Conservation (phyloP, 2,888 invertebrate species). For the Lottia gigantea region DNA sequence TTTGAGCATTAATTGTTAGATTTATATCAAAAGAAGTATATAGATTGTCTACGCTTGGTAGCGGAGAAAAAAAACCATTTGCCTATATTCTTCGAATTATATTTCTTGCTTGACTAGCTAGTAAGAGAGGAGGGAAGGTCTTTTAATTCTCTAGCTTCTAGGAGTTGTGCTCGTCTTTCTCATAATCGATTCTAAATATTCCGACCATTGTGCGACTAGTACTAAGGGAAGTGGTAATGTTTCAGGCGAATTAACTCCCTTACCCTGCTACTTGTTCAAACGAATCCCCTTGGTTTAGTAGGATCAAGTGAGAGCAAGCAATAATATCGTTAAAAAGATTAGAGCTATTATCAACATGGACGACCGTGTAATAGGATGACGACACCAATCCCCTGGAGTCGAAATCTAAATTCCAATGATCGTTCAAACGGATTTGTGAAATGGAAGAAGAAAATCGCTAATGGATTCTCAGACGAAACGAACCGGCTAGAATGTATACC, state of each 20-base stretch:
- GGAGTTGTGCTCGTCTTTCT: too few relatives aligned
- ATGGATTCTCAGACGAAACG: slow-evolving; percentile 9
- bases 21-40: slow-evolving; percentile 6
- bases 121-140: background rate
- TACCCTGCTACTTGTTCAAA: slow-evolving; percentile 10
- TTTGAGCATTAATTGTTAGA: slow-evolving; percentile 11
- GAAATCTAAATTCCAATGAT: slow-evolving; percentile 8
- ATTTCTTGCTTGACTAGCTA: background rate
- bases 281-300: slow-evolving; percentile 4
- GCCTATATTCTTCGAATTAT: background rate
- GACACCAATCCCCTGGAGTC: slow-evolving; percentile 4
- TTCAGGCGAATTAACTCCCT: slow-evolving; percentile 15
- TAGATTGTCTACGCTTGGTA: background rate
- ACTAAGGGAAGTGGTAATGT: background rate
- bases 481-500: slow-evolving; percentile 1
- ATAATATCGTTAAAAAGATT: slow-evolving; percentile 22
- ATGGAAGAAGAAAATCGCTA: slow-evolving; percentile 2
- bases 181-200: too few relatives aligned
- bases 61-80: background rate
- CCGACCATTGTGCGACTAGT: too few relatives aligned
- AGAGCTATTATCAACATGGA: slow-evolving; percentile 20
- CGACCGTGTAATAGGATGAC: slow-evolving; percentile 21
- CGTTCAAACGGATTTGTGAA: background rate
- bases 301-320: slow-evolving; percentile 2
- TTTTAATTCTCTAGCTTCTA: too few relatives aligned